Evolutionary conservation across 2,888 invertebrate species (phyloP), one percentile per base, ranked within the genome.

Genomic region (Drosophila acutilabella): DNA sequence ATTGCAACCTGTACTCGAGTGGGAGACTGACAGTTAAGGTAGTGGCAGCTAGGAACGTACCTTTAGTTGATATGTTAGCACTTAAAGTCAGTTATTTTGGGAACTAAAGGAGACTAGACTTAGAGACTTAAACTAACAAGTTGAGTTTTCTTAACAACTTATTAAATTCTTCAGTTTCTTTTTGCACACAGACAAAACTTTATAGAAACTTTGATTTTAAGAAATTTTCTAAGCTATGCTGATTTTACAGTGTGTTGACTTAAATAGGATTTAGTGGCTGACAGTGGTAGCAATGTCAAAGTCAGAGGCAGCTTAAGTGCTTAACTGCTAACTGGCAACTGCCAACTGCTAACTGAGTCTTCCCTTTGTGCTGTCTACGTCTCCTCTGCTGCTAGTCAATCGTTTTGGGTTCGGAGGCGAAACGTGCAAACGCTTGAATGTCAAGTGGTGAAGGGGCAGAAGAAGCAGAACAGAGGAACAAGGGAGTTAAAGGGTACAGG

Each of bases 401-500:
- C 52, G 57, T 23, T n/a, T 51, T 20, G 51, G 68, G 51, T 56
- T 52, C 1, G 36, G n/a, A 56, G 66, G 40, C 45, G 45, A 73
- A 76, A 74, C 61, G 84, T 80, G 85, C 79, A 67, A 54, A 38
- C 68, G 73, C 71, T 84, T 81, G 71, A 88, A 66, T 88, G 85
- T 71, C 81, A 65, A 81, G 88, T 75, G 73, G 62, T 58, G 65
- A 58, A 68, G 62, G 61, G 76, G 71, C 77, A 66, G 61, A 13
- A 44, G 40, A 57, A 47, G 26, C n/a, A n/a, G n/a, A n/a, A n/a
- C n/a, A n/a, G n/a, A n/a, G n/a, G n/a, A n/a, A n/a, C n/a, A n/a
- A n/a, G n/a, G n/a, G n/a, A n/a, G n/a, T n/a, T n/a, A n/a, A n/a
- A 0, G 16, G 47, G 38, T 23, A 18, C 13, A 23, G 45, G 23